Evolutionary conservation across 2,113 vertebrate genomes (phyloP).

Genomic region (Rousettus leschenaultii): DNA sequence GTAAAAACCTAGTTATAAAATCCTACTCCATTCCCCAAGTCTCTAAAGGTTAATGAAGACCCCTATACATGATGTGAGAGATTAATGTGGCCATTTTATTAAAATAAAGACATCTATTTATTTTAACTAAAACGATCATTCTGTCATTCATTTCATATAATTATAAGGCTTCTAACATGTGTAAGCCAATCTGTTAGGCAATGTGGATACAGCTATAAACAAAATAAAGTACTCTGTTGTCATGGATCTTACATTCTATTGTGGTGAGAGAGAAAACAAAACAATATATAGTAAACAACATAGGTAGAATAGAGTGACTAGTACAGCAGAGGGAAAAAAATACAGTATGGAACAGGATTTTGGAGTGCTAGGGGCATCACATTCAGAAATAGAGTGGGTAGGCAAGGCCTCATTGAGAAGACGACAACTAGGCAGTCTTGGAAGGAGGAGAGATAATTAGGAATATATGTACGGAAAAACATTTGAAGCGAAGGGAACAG

Average conservation of each 20-base stretch:
- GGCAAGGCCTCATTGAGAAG: not conserved
- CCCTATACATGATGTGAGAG: not conserved
- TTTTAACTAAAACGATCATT: not conserved
- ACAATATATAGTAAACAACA: not conserved
- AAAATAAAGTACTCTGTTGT: not conserved
- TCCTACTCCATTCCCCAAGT: not conserved
- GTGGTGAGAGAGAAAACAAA: not conserved
- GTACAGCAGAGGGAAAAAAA: not conserved
- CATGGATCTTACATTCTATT: not conserved
- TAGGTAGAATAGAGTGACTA: not conserved
- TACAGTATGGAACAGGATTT: not conserved
- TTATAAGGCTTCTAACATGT: not conserved
- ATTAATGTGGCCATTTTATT: not conserved
- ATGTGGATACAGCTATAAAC: not conserved
- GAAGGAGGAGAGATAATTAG: not conserved
- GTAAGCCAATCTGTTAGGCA: not conserved
- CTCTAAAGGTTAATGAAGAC: not conserved
- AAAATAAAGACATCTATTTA: not conserved
- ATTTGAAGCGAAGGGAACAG: not conserved
- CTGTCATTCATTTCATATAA: not conserved
- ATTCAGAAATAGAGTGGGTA: not conserved
- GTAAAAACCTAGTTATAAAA: not conserved
- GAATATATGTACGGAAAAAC: not conserved
- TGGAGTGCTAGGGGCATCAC: accelerated
- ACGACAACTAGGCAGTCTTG: not conserved